Base-by-base conservation (phyloP, 1,140 invertebrate genomes). In the Yoshiicerus persimilis region DNA sequence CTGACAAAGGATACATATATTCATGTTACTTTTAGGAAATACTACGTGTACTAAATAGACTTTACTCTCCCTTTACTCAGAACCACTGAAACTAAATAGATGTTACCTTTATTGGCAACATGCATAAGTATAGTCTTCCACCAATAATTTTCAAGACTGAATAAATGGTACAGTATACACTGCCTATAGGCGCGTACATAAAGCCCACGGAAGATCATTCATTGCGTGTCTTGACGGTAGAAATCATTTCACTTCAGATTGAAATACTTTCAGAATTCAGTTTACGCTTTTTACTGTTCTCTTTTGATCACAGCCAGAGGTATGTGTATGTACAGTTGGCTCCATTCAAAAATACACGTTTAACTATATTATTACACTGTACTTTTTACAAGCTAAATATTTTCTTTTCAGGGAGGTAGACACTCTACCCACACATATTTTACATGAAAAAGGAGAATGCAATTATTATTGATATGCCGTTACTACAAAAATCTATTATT, bases 1-100 rank as follows among this genome's bases (percentile, higher is more conserved):
- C 75, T 80, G 32, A 77, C 70, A 77, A 77, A 77, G 70, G 70
- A 16, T 77, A 77, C 32, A 77, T 77, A 80, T 36, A 80, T 80
- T 80, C 75, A 80, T 34, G 75, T 80, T 80, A 80, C 75, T 56
- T 56, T 56, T 56, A 56, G 41, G n/a, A 47, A 32, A 16, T 36
- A 77, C 32, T 36, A 36, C 34, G 1, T 16, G 34, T n/a, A 66
- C n/a, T 5, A 36, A 38, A 80, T 38, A 80, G 34, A 34, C 34
- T 38, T n/a, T 32, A 9, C 30, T 70, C 16, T 32, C 75, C n/a
- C 20, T 80, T 34, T 56, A 4, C 47, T 4, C 16, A 41, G 39
- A 41, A 41, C 9, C 41, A 20, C 16, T 13, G 23, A 30, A 70
- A 25, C 66, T 70, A 70, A 70, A 56, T 56, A 56, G 47, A 56